Evolutionary conservation across 2,113 vertebrate genomes (phyloP), one percentile per base, ranked within the genome.

Genomic region (Neolamprologus tretocephalus): DNA sequence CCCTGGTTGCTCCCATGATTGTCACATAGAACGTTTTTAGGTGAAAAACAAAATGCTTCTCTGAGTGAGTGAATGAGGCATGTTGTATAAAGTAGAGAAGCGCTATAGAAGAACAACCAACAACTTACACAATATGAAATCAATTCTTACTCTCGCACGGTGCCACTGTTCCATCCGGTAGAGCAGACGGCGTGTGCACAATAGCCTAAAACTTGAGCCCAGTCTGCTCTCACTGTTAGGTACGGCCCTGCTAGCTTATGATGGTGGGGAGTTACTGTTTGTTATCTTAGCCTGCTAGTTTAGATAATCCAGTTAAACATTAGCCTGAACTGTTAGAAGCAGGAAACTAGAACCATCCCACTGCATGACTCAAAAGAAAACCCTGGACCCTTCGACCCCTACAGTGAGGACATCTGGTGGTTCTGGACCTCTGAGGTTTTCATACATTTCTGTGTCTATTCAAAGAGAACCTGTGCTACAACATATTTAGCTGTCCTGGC

Each of bases 221-320:
- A 3, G 9, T 19, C 23, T n/a, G 17, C 17, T n/a, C 3, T 78
- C 45, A 33, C 13, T 3, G 17, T 31, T 51, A 9, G 73, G 42
- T 78, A 26, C 3, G 7, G 73, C 73, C 26, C 45, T 49, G 31
- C 33, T 23, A n/a, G 33, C 33, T 45, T 82, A 79, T 71, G 28
- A 54, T 42, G 21, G 5, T 26, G 26, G 35, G 17, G 28, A 73
- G 23, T 68, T 23, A 3, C 6, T 75, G 63, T 83, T 58, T 83
- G 53, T 89, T 93, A 87, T 92, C 75, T 61, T 75, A 40, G 78
- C 35, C n/a, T 53, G 55, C 37, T 81, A 88, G 47, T 47, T 90
- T 21, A 87, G 89, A 90, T 75, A 86, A 81, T 82, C 78, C 5
- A 13, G 90, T 35, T 90, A 89, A 94, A 93, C 71, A 89, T 93